Evolutionary conservation across 2,113 vertebrate genomes (phyloP), one percentile per base, ranked within the genome.

Genomic region (Callorhinus ursinus): DNA sequence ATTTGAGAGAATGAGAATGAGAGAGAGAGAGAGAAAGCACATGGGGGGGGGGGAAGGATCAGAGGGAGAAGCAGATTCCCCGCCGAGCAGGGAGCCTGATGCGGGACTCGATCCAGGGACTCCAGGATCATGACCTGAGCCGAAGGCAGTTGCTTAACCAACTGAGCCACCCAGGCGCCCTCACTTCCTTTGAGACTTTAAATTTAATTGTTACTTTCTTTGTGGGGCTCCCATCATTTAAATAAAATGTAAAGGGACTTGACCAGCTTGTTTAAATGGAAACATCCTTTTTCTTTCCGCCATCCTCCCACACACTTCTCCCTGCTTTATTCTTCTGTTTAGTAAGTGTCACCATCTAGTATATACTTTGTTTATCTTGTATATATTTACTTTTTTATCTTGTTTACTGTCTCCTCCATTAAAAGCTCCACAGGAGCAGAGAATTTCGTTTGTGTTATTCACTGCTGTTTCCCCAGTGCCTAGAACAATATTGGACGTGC

Each of bases 231-330:
- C 67, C 4, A 11, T 24, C 49, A 67, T 83, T 95, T 93, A 92
- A 91, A 95, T 71, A 93, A 65, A 84, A 79, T 46, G 39, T 92
- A 81, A 82, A 61, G 77, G 36, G 69, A 53, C 22, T 92, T 95
- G 31, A 53, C 36, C 57, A n/a, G 7, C 15, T 33, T 77, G 24
- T 82, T 90, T 82, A 74, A 95, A 69, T 7, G 1, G 28, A 79
- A 92, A 5, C 11, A 61, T 67, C 72, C 67, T 93, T 55, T 95
- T 86, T 95, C 49, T 88, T 93, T 79, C 4, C 49, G n/a, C 49
- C 11, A n/a, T 8, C 13, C 59, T 82, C 10, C 55, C 74, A 36
- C 53, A 33, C 24, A 77, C 63, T 59, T 59, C 63, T 59, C 91
- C 57, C 55, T 76, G 55, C 4, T 14, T 82, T 39, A 61, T 63